Evolutionary conservation across 2,113 vertebrate species (phyloP), one percentile per base, ranked within the genome.

Genomic region (Phrynosoma blainvillii): DNA sequence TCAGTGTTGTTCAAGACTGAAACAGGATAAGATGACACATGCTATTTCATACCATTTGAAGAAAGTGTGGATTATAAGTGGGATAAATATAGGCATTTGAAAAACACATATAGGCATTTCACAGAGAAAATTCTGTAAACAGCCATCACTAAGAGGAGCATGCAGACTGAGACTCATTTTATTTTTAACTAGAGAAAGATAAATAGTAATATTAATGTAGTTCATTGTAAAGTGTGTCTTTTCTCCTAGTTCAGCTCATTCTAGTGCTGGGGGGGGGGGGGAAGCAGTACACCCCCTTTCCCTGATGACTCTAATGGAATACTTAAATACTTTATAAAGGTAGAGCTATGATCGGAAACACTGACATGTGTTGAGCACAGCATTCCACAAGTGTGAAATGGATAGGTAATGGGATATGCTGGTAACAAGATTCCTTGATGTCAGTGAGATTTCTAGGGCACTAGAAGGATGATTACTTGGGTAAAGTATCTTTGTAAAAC

Each of bases 331-430:
- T 36, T 62, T 73, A 9, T 52, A n/a, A 79, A 81, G 59, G 32
- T 73, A 87, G 65, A 80, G 1, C 5, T 42, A 66, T 71, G 71
- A 59, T 36, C 66, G 27, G 40, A 82, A 79, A 82, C 78, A 9
- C 6, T 88, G 66, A 40, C 70, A 77, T 71, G 36, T 36, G 0
- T 86, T 91, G 70, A 42, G 27, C 20, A 23, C 27, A 18, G 10
- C 77, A 1, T 18, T 13, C 42, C 25, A 32, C 0, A 0, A 1
- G 16, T 18, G 0, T 66, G 30, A 9, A 56, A 27, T 16, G 40
- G 3, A 62, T 25, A 0, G 0, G 16, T 18, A 42, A 13, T 0
- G 0, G 1, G 27, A 80, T 84, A 32, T 6, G 42, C 75, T n/a
- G 32, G 62, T 32, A 68, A 79, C 1, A 20, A 36, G 9, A 56